Base-by-base conservation (phyloP, 2,113 vertebrate species). In the Calypte anna region DNA sequence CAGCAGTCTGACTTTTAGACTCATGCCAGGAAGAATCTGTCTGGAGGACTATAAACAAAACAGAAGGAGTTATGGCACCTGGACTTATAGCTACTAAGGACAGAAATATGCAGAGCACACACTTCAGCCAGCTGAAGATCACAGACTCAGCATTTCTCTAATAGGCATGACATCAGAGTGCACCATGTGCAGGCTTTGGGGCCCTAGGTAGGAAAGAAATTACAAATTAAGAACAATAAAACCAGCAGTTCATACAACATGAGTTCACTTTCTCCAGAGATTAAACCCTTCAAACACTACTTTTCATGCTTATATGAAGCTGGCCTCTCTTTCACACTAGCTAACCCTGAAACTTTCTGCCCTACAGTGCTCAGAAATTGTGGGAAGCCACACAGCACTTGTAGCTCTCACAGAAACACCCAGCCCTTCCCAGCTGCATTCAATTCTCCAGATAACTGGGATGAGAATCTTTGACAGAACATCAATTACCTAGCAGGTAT, bases 31-130 rank as follows among this genome's bases (percentile, higher is more conserved):
- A 90, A 33, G 57, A 64, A 61, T 70, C 31, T 75, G 38, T n/a
- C 43, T 90, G 53, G 19, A 89, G 69, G 25, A 66, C 76, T 87
- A 73, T 50, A 91, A 92, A 92, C 66, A 66, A 73, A 86, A 88
- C 50, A 94, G 36, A 28, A 88, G 57, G 46, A 94, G 27, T 50
- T 91, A 92, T 0, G 2, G 50, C 58, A 92, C 74, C 69, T 86
- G 68, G 44, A 93, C 73, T 80, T 48, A 38, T 27, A 83, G 79
- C 85, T 83, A 27, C 72, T 73, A 85, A 86, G 27, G 55, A 68
- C 27, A 92, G 31, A 90, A 83, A 55, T 40, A 84, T 1, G 16
- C 27, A 68, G 44, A 83, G 33, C 10, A 22, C 40, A 78, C 1
- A 5, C 54, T 89, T 73, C 69, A 94, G 80, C 30, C 88, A 94